These are phyloP conservation scores for Conus canariensis DNA, from an alignment of 2,888 invertebrate species.

Conservation along the genomic window DNA sequence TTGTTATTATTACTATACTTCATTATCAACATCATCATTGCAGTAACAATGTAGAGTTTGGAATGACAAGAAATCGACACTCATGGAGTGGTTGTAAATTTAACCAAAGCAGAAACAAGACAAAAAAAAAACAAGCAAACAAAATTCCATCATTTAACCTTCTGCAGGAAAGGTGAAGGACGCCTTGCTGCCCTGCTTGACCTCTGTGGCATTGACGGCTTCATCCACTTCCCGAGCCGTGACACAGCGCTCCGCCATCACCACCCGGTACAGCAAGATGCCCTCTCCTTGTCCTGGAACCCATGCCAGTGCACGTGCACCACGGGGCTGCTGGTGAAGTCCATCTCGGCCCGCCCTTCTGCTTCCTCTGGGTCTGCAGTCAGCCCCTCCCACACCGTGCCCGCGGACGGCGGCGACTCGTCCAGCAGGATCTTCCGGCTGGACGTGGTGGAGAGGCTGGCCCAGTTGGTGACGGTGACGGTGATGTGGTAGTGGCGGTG, in stretches of 20 bases:
- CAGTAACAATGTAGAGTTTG: no score
- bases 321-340: conserved; percentile 51
- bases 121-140: no score
- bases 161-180: conserved; percentile 23
- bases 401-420: conserved; percentile 60
- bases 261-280: conserved; percentile 51
- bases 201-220: conserved; percentile 10
- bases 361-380: neutral
- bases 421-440: conserved; percentile 61
- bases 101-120: no score
- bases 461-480: conserved; percentile 60
- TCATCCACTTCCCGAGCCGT: conserved; percentile 33
- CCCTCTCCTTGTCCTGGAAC: conserved; percentile 60
- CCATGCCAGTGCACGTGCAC: conserved; percentile 55
- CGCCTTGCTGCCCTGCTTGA: conserved; percentile 30
- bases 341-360: conserved; percentile 50
- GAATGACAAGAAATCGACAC: no score
- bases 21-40: no score
- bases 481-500: conserved; percentile 61
- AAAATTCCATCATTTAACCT: neutral
- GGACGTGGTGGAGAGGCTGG: conserved; percentile 52
- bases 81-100: no score
- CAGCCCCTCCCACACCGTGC: conserved; percentile 59
- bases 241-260: conserved; percentile 45
- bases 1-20: no score